Conservation (phyloP, 1,140 invertebrate species). For the Cydia strobilella region DNA sequence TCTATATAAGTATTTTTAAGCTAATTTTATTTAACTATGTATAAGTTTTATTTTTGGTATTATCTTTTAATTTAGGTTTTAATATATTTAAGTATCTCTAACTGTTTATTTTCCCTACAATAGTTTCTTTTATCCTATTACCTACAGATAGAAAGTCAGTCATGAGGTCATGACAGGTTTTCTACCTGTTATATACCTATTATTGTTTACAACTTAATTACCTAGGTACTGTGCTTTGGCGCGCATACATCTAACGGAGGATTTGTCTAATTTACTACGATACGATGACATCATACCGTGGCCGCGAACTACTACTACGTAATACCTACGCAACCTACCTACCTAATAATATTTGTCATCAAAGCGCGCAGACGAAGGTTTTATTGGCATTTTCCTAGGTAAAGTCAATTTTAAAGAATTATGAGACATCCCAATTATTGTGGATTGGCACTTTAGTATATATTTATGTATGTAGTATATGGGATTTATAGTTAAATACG, state of each 20-base stretch:
- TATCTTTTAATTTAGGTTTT: too few relatives aligned
- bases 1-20: too few relatives aligned
- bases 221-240: background rate
- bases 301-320: background rate
- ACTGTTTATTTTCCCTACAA: too few relatives aligned
- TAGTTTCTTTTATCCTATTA: too few relatives aligned
- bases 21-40: too few relatives aligned
- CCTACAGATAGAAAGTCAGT: too few relatives aligned
- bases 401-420: background rate
- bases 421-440: background rate
- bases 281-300: constrained; percentile 58
- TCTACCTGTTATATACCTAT: background rate
- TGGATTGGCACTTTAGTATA: background rate
- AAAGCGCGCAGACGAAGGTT: background rate
- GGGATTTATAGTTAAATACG: background rate
- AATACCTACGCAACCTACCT: background rate
- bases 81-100: too few relatives aligned
- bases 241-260: constrained; percentile 42
- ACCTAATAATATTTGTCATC: constrained; percentile 13
- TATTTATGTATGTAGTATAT: background rate
- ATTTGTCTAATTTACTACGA: constrained; percentile 67
- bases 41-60: too few relatives aligned
- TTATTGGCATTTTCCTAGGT: constrained; percentile 7
- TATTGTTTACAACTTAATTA: background rate
- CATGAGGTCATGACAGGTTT: background rate